phyloP scores from a whole-genome alignment of 2,113 vertebrate species.

The Otolemur garnettii region DNA sequence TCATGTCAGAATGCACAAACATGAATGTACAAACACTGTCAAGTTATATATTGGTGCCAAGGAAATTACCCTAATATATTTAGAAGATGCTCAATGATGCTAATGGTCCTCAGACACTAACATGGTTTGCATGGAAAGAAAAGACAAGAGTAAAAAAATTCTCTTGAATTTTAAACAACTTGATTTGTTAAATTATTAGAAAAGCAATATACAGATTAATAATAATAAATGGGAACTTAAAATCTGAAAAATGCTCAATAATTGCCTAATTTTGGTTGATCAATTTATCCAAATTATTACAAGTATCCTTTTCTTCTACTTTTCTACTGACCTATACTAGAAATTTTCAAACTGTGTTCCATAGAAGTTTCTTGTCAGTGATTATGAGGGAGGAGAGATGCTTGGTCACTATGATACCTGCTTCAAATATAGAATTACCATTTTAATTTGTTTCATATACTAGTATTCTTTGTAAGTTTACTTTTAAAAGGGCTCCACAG shows the following conservation, averaged over 20 bases:
- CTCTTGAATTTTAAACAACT: background rate
- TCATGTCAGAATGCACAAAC: slow-evolving; percentile 55
- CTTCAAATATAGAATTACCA: slow-evolving; percentile 18
- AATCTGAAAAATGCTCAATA: background rate
- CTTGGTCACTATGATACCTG: background rate
- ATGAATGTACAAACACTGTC: slow-evolving; percentile 22
- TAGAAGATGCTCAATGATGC: background rate
- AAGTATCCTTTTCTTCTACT: background rate
- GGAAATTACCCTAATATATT: background rate
- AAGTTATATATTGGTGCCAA: slow-evolving; percentile 11
- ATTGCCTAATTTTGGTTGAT: slow-evolving; percentile 6
- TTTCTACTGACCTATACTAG: background rate
- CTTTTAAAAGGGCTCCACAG: background rate
- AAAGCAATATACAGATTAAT: slow-evolving; percentile 25
- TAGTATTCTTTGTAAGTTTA: slow-evolving; percentile 12
- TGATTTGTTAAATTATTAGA: slow-evolving; percentile 8
- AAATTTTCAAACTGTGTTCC: background rate
- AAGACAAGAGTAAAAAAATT: slow-evolving; percentile 19
- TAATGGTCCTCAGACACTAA: slow-evolving; percentile 17
- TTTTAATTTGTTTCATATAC: slow-evolving; percentile 31
- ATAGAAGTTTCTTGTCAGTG: background rate
- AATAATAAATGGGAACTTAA: slow-evolving; percentile 36
- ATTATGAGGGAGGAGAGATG: background rate
- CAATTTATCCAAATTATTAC: background rate
- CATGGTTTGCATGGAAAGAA: slow-evolving; percentile 16